These are phyloP conservation scores for Dysmachus trigonus DNA, from an alignment of 2,888 invertebrate genomes.

Conservation along the genomic window DNA sequence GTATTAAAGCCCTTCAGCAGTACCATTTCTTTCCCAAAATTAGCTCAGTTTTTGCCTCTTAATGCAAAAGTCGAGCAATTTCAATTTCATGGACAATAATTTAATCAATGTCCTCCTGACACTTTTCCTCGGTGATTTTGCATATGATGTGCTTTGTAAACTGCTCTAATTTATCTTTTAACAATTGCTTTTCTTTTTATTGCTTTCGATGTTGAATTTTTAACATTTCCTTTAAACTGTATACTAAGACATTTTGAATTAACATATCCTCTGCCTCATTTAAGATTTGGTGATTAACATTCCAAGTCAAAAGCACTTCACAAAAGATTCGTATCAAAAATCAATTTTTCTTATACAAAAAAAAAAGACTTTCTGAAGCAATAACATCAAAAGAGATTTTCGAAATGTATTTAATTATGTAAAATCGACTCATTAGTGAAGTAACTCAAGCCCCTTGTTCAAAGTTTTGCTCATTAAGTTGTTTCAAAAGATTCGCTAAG, in stretches of 20 bases:
- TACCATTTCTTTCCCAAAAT: not conserved
- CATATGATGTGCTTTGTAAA: not conserved
- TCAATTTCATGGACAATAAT: not conserved
- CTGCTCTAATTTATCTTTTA: not conserved
- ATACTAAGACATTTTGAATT: not conserved
- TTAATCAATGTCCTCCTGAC: not conserved
- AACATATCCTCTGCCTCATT: not conserved
- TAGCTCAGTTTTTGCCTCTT: not conserved
- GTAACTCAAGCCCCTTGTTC: not conserved
- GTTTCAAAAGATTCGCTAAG: not conserved
- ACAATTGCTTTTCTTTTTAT: too few relatives aligned
- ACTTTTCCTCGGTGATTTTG: not conserved
- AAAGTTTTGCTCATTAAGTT: not conserved
- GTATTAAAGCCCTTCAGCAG: not conserved
- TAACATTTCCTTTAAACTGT: not conserved
- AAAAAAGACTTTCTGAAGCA: not conserved
- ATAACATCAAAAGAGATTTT: not conserved
- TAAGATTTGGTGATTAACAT: not conserved
- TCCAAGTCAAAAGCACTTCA: not conserved
- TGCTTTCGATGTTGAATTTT: too few relatives aligned
- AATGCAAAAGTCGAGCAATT: not conserved
- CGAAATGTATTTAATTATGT: not conserved
- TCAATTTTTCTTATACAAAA: not conserved
- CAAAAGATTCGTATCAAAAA: not conserved
- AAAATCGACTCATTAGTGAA: not conserved